Evolutionary conservation across 2,113 vertebrate species (phyloP), one percentile per base, ranked within the genome.

Genomic region (Lepisosteus oculatus): DNA sequence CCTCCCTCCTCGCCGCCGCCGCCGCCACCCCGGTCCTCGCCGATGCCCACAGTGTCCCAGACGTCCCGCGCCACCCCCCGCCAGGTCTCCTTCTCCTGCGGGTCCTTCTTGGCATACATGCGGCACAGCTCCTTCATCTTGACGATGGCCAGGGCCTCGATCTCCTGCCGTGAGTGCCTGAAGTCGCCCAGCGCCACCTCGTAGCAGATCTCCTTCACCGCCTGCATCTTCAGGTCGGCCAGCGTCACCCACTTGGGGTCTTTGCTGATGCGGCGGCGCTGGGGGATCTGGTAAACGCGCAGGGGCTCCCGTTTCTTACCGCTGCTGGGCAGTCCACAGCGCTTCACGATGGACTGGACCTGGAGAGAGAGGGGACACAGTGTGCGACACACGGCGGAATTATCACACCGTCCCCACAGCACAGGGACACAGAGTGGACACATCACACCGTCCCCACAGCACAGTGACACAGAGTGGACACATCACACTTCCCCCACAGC

Each of bases 201-300:
- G 3, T 95, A 95, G 84, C 95, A 96, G 81, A 96, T 94, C 88
- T 96, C 95, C 66, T 96, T 95, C 3, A 96, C 94, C 0, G 95
- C 95, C 78, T 96, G 95, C 91, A 95, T 91, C 76, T 93, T 91
- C 47, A 90, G 95, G 84, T 88, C 95, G 68, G 54, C 90, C 82
- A 93, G 85, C 43, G 74, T 95, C 43, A 94, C 87, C 72, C 91
- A 90, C 61, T 90, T 87, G 0, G 94, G 93, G 78, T 94, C 93
- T 72, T 94, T 94, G 77, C 89, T 91, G 79, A 93, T 91, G 2
- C 93, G 82, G 2, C 95, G 85, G 70, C 94, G 91, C 45, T 95
- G 95, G 0, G 95, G 95, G 85, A 96, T 95, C 77, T 96, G 95
- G 61, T 93, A 92, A 1, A 95, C 94, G 1, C 91, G 74, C 0